These are phyloP conservation scores for Apotomis capreana DNA, from an alignment of 2,888 invertebrate species.

Conservation along the genomic window DNA sequence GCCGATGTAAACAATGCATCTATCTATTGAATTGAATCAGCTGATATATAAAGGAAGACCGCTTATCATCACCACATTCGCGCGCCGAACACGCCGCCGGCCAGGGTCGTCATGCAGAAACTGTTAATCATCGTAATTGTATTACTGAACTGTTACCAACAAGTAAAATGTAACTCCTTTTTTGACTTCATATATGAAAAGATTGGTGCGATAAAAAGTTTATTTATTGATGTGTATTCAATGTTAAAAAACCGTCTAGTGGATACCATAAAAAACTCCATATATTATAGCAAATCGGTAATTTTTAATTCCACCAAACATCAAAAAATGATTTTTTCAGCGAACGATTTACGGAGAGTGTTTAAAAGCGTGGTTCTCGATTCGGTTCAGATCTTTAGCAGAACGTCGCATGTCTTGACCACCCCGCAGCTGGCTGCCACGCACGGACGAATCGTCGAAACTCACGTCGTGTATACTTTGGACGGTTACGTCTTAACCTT, in stretches of 20 bases:
- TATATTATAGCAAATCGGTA: too few species aligned
- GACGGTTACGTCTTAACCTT: slow-evolving; percentile 68
- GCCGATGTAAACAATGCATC: not conserved
- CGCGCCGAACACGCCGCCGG: not conserved
- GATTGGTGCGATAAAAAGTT: not conserved
- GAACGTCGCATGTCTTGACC: slow-evolving; percentile 47
- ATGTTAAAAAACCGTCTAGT: not conserved
- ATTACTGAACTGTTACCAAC: slow-evolving; percentile 45
- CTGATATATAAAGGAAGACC: slow-evolving; percentile 10
- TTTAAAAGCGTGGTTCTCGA: not conserved
- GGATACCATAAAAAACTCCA: not conserved
- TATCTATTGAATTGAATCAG: not conserved
- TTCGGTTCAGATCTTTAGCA: not conserved
- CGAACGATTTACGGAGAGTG: not conserved
- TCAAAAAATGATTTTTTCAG: not conserved
- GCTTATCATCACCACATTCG: not conserved
- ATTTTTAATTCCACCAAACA: too few species aligned
- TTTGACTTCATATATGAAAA: slow-evolving; percentile 45
- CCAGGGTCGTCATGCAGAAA: slow-evolving; percentile 46
- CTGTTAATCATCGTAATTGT: slow-evolving; percentile 43
- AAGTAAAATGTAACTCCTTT: slow-evolving; percentile 50
- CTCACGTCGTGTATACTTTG: slow-evolving; percentile 61
- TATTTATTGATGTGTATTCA: not conserved
- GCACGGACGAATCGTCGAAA: slow-evolving; percentile 63
- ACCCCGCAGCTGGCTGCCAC: slow-evolving; percentile 60